Evolutionary conservation across 2,113 vertebrate genomes (phyloP), one percentile per base, ranked within the genome.

Genomic region (Monarcha castaneiventris): DNA sequence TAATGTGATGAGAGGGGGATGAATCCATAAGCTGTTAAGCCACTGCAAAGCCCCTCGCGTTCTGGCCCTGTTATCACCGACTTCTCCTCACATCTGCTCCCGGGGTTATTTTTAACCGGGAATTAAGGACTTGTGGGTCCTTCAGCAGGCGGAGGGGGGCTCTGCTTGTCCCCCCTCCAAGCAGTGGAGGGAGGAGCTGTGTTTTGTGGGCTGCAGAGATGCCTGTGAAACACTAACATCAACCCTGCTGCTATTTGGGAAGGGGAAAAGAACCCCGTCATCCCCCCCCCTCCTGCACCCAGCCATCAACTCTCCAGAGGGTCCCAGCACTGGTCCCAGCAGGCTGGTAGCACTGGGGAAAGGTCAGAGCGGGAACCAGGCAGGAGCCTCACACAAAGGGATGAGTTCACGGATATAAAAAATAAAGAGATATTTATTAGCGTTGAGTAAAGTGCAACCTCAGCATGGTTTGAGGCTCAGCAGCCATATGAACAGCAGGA

Each of bases 21-120:
- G 67, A 80, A 19, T 5, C 63, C 17, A 1, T 94, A 93, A 97
- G 95, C 95, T 43, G 79, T 54, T 96, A 93, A 96, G 91, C 95
- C 63, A 22, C 71, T 5, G 6, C 79, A 96, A 95, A 96, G 91
- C 86, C 79, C 87, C 92, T 76, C 22, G 26, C 2, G 8, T 35
- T 93, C 84, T 67, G 67, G 90, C 89, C 84, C 63, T 33, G 10
- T 89, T 81, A 69, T 84, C 76, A 3, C 52, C 23, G 7, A 73
- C 58, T 92, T 37, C 89, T 90, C 91, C 77, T 69, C 93, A 55
- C 96, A 97, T 94, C 95, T 96, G 97, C 89, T 96, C 67, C 51
- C 19, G 0, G 67, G 14, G 71, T 48, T 92, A 93, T 96, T 96
- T 95, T 88, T 94, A 96, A 76, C 85, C 8, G 8, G 67, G 85